Evolutionary conservation across 2,888 invertebrate species (phyloP).

Genomic region (Lagria hirta): DNA sequence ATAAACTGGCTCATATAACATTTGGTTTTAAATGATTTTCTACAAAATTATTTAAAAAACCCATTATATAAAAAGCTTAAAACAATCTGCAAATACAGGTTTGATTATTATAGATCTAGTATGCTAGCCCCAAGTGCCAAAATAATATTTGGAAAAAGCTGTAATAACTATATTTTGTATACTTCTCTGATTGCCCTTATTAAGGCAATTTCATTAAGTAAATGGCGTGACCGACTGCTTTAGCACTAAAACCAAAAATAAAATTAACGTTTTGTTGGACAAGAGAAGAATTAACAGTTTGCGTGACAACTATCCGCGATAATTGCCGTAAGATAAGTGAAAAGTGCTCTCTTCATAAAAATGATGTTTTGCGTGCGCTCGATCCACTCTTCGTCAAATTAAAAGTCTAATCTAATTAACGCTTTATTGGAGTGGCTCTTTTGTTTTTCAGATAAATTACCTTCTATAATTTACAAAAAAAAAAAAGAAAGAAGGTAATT

Average conservation of each 20-base stretch:
- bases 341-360: conserved; percentile 44
- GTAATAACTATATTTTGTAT: conserved; percentile 2
- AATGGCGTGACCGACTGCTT: conserved; percentile 47
- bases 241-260: no score
- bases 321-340: conserved; percentile 40
- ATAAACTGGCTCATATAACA: no score
- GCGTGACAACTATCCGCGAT: conserved; percentile 37
- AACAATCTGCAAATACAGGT: no score
- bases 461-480: conserved; percentile 40
- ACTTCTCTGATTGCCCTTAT: conserved; percentile 32
- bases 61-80: no score
- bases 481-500: conserved; percentile 40
- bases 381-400: conserved; percentile 35
- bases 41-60: no score
- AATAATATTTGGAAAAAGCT: no score
- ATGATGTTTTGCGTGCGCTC: conserved; percentile 42
- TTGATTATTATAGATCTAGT: no score
- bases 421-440: conserved; percentile 46
- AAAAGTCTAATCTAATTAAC: conserved; percentile 48
- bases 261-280: conserved; percentile 52
- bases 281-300: conserved; percentile 46
- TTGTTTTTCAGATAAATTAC: conserved; percentile 40
- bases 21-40: no score
- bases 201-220: no score
- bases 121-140: no score